phyloP scores from a whole-genome alignment of 2,113 vertebrate species.

The Calidris pygmaea region DNA sequence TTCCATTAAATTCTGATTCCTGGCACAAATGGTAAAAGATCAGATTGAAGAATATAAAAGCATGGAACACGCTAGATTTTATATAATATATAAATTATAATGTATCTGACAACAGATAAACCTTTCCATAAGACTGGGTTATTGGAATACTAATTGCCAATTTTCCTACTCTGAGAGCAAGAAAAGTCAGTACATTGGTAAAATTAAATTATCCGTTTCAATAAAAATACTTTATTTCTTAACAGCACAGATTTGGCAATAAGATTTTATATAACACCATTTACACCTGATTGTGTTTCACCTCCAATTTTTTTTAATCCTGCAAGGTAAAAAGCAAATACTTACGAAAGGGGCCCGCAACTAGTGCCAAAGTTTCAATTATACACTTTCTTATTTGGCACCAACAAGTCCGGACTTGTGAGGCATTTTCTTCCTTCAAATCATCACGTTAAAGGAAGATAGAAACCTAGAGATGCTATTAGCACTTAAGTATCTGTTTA shows the following conservation, averaged over 20 bases:
- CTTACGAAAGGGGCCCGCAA: not conserved
- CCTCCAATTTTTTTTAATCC: not conserved
- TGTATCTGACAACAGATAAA: not conserved
- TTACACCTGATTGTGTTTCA: not conserved
- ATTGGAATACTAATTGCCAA: not conserved
- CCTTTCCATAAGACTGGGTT: not conserved
- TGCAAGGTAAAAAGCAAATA: constrained; percentile 13
- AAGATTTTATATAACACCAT: not conserved
- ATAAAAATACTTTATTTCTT: constrained; percentile 13
- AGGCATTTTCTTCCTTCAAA: not conserved
- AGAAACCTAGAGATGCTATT: not conserved
- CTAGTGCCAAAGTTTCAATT: not conserved
- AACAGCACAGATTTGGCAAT: constrained; percentile 39
- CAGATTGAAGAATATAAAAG: constrained; percentile 21
- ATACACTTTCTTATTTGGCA: not conserved
- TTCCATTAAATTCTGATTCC: constrained; percentile 1
- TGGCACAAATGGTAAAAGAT: constrained; percentile 20
- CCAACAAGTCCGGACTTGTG: not conserved
- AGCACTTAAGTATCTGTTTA: not conserved
- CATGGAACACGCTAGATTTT: not conserved
- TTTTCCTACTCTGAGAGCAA: constrained; percentile 3
- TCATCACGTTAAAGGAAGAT: not conserved
- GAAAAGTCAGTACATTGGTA: not conserved
- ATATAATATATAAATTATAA: not conserved
- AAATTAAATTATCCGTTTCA: not conserved